Percentiles rank a stretch among this genome's conserved stretches.
Evolutionary conservation across 2,888 invertebrate genomes (phyloP).

Genomic region (Pollenia angustigena): DNA sequence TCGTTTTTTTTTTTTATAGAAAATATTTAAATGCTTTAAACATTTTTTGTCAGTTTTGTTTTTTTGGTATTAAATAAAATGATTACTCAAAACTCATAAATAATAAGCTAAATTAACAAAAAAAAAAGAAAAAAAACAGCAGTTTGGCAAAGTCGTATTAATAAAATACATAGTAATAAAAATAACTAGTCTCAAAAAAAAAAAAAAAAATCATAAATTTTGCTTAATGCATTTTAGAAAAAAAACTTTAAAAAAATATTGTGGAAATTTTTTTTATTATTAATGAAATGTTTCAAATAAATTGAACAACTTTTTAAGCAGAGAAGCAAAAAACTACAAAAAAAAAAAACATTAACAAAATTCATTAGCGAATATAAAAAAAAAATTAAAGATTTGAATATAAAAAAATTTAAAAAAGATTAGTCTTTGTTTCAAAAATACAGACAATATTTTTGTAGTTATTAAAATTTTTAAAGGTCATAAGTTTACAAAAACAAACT

Average conservation of each 20-base stretch:
- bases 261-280: conserved; percentile 23
- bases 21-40: conserved; percentile 38
- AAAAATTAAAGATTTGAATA: background rate
- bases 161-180: conserved; percentile 5
- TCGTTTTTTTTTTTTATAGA: conserved; percentile 11
- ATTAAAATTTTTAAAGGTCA: no score
- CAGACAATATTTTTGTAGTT: no score
- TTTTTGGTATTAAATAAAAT: conserved; percentile 30
- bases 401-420: background rate
- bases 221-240: conserved; percentile 15
- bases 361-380: background rate
- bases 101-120: conserved; percentile 59
- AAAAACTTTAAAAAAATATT: background rate
- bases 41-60: background rate
- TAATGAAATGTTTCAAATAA: conserved; percentile 17
- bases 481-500: no score
- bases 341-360: background rate
- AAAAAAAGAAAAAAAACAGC: conserved; percentile 23
- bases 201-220: conserved; percentile 30
- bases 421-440: no score
- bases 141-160: conserved; percentile 8
- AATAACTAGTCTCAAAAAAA: conserved; percentile 14
- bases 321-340: background rate
- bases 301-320: conserved; percentile 9
- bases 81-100: conserved; percentile 56